Base-by-base conservation (phyloP, 2,888 invertebrate species). In the Tenthredo distinguenda region DNA sequence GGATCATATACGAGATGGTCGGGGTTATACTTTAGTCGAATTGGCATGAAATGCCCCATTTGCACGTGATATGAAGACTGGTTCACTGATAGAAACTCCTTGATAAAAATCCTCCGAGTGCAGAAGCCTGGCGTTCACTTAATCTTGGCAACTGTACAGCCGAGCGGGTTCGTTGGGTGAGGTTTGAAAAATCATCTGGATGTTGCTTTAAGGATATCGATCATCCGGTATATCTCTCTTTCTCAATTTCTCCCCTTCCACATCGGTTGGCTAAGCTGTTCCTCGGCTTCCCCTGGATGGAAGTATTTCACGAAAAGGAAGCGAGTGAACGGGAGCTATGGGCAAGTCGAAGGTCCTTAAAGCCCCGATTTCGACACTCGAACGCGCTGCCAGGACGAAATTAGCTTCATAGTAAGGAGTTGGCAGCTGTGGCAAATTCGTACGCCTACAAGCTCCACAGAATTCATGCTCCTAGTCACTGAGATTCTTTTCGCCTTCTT, bases 181-280 rank as follows among this genome's bases (percentile, higher is more conserved):
- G 79, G 79, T 79, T 79, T 79, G 79, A 79, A 79, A 79, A 79
- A 79, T 79, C 79, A 79, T 79, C 55, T 55, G 58, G 58, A 79
- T 79, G 79, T 79, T 79, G 55, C 47, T 79, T 79, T 47, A 58
- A 55, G 55, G 79, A 37, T 79, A 79, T 79, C 79, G 79, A 79
- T 79, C 79, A 79, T 79, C 79, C 79, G 55, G 79, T 34, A 58
- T 58, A 58, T 58, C 34, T 79, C 79, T 79, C 79, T 58, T 58
- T 76, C 76, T 18, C 76, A 10, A 37, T 47, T 55, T 26, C 58
- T 79, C 50, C 55, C 37, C 55, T 40, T 76, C 15, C 71, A 71
- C 37, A 7, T 71, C 71, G 71, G 37, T 71, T 71, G 37, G 71
- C 40, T 40, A 47, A 76, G 76, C 40, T 40, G 43, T 47, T 47